Conservation (phyloP, 2,113 vertebrate species). For the Oxygymnocypris stewartii region DNA sequence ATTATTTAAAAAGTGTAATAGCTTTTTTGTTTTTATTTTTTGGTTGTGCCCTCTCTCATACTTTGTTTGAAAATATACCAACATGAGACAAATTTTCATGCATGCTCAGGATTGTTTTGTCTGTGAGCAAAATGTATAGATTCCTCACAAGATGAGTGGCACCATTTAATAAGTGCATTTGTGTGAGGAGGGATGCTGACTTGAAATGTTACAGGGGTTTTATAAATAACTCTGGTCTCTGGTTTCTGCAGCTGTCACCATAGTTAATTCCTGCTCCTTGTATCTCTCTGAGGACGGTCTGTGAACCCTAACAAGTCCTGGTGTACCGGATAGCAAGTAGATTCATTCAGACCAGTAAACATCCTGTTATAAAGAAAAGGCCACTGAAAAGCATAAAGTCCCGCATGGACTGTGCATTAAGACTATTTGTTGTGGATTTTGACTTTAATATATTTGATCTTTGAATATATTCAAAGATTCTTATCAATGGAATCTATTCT, state of each 20-base stretch:
- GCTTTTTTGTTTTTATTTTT: neutral
- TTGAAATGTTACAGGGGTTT: constrained; percentile 56
- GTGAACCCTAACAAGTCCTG: constrained; percentile 30
- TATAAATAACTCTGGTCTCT: constrained; percentile 71
- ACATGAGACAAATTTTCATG: neutral
- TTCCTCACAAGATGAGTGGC: neutral
- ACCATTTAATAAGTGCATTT: constrained; percentile 38
- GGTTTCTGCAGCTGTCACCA: constrained; percentile 84
- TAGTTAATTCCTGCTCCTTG: constrained; percentile 78
- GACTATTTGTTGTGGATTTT: neutral
- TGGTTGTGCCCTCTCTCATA: no score
- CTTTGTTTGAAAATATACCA: neutral
- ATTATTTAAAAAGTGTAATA: neutral
- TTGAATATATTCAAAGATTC: constrained; percentile 14
- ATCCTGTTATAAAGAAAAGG: neutral
- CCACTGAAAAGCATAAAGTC: neutral
- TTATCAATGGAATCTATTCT: neutral
- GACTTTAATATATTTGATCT: neutral
- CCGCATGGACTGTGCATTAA: neutral
- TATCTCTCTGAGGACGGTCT: constrained; percentile 60
- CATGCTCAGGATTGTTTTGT: neutral
- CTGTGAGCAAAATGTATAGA: neutral
- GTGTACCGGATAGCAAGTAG: neutral
- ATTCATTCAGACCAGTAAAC: constrained; percentile 15
- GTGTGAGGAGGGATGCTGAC: constrained; percentile 68